A percentile compares a stretch with the other conserved stretches of the same genome.
These are phyloP conservation scores for Coregonus sp. DNA, from an alignment of 2,797 vertebrate species.

Conservation along the genomic window DNA sequence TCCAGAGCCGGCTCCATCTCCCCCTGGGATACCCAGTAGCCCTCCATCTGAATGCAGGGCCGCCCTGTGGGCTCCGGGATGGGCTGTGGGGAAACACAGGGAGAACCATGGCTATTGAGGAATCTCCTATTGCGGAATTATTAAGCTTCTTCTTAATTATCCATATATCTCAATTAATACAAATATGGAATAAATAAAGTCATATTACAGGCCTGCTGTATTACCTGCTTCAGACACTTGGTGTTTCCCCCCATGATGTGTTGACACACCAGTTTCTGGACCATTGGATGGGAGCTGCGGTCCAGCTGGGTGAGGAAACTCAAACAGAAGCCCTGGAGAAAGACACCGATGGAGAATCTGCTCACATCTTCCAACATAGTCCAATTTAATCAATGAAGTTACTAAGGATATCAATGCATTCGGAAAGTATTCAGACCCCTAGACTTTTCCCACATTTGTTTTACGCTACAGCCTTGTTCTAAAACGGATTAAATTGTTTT, in stretches of 20 bases:
- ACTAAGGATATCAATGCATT: background rate
- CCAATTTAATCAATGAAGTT: background rate
- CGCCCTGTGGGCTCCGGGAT: slow-evolving; percentile 84
- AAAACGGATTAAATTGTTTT: no score
- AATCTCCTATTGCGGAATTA: background rate
- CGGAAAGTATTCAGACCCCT: no score
- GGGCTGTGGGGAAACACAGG: slow-evolving; percentile 70
- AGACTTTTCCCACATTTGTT: no score
- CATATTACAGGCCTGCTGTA: background rate
- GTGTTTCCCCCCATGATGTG: slow-evolving; percentile 85
- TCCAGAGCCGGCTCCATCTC: slow-evolving; percentile 86
- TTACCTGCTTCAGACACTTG: slow-evolving; percentile 91
- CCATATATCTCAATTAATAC: background rate
- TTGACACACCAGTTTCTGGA: slow-evolving; percentile 89
- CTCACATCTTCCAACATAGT: background rate
- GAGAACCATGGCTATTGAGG: slow-evolving; percentile 1
- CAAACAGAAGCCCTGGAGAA: slow-evolving; percentile 89
- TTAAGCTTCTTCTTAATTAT: background rate
- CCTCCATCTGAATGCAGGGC: slow-evolving; percentile 83
- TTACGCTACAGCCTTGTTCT: no score
- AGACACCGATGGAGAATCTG: background rate
- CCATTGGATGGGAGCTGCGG: slow-evolving; percentile 86
- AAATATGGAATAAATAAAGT: background rate
- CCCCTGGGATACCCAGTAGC: slow-evolving; percentile 92
- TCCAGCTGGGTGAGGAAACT: slow-evolving; percentile 96